Base-by-base conservation (phyloP, 2,797 vertebrate genomes). In the Alauda arvensis region DNA sequence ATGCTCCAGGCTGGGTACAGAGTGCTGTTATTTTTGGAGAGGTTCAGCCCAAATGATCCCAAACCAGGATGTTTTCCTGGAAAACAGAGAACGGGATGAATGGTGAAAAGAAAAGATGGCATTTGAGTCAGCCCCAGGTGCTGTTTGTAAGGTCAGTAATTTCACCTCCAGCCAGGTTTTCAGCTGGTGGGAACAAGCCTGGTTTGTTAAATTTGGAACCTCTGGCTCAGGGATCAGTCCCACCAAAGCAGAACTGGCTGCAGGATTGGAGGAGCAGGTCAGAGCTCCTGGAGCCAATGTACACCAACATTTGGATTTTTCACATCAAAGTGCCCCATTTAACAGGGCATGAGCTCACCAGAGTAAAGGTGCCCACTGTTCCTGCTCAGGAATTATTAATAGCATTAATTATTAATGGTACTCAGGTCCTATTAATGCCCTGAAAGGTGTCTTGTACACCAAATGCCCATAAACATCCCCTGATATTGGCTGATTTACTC, bases 11-110 rank as follows among this genome's bases (percentile, higher is more conserved):
- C 46, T 49, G 37, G 76, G 26, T 14, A 40, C 6, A 26, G 42
- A 68, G 43, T 2, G 33, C 57, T 94, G 88, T 87, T 92, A 31
- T 75, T 94, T 89, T 68, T 94, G 92, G 91, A 91, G 78, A 43
- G 25, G 62, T 71, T 77, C 49, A 79, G 60, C 85, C 82, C 74
- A 63, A 87, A 69, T 1, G 10, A 87, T 42, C 66, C 66, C 80
- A 85, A 65, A 56, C 5, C 84, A 84, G 65, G 75, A 81, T 87
- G 86, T 92, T 93, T 94, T 71, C 88, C 75, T 63, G 67, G 34
- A 82, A 71, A 82, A 42, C 31, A 40, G 43, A 40, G 81, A 69
- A 57, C 52, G 61, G 83, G 62, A 53, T 10, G 62, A 83, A 71
- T 8, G 37, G 59, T 65, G 62, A 61, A 75, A 86, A 78, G 82